Percentiles rank a stretch among this genome's conserved stretches.
These are phyloP conservation scores for Tupaia chinensis DNA, from an alignment of 2,113 vertebrate species.

Conservation along the genomic window DNA sequence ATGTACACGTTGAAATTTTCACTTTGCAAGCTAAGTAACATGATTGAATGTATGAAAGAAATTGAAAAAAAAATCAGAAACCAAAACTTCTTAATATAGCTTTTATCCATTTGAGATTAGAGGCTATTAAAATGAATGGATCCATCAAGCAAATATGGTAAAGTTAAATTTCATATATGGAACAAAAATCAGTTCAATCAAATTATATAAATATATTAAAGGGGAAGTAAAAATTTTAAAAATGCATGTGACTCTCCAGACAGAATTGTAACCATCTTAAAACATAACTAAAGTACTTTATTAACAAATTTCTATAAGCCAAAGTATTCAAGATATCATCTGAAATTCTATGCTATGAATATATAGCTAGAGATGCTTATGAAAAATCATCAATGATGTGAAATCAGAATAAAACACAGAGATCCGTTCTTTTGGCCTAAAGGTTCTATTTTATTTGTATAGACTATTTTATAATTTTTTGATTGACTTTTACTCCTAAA, in stretches of 20 bases:
- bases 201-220: conserved; percentile 49
- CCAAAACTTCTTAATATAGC: background rate
- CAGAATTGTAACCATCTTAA: conserved; percentile 49
- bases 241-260: background rate
- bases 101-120: conserved; percentile 38
- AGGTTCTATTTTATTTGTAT: conserved; percentile 35
- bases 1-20: too few species aligned
- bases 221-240: conserved; percentile 40
- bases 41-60: too few species aligned
- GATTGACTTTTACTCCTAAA: background rate
- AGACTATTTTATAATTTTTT: background rate
- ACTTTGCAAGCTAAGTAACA: too few species aligned
- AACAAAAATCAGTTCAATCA: conserved; percentile 28
- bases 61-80: background rate
- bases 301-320: background rate
- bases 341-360: conserved; percentile 48
- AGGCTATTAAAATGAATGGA: conserved; percentile 39
- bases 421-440: conserved; percentile 3
- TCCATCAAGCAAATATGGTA: background rate
- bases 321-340: conserved; percentile 8
- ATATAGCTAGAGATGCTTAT: background rate
- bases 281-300: conserved; percentile 27
- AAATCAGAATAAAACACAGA: conserved; percentile 1
- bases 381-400: conserved; percentile 25
- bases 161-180: conserved; percentile 45